Conservation (phyloP, 2,113 vertebrate species). For the Pipra filicauda region DNA sequence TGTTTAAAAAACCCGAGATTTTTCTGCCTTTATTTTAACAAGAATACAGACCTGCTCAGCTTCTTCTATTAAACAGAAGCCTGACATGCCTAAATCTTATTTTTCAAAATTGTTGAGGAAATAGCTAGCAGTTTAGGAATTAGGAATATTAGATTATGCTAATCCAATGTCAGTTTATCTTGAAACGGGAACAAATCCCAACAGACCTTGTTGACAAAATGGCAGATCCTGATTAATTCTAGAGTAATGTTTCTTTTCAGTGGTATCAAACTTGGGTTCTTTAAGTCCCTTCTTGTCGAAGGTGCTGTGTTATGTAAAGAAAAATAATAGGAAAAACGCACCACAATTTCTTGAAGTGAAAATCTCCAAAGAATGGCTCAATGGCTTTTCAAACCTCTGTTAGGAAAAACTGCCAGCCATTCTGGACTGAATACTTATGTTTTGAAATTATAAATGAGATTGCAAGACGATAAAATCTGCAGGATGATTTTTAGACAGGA, state of each 20-base stretch:
- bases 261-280: not conserved
- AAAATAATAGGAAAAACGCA: not conserved
- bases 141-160: not conserved
- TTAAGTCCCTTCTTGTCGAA: not conserved
- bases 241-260: not conserved
- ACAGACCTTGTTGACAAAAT: not conserved
- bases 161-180: not conserved
- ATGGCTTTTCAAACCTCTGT: not conserved
- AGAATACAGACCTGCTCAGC: not conserved
- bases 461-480: conserved; percentile 10
- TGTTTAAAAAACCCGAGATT: not conserved
- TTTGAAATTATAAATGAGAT: not conserved
- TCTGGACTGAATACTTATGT: not conserved
- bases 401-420: not conserved
- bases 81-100: not conserved
- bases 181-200: not conserved
- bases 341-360: not conserved
- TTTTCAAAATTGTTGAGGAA: not conserved
- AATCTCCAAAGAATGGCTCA: not conserved
- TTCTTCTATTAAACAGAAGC: not conserved
- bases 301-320: not conserved
- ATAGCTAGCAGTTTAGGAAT: not conserved
- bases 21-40: not conserved
- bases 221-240: not conserved
- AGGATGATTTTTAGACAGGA: conserved; percentile 12